Evolutionary conservation across 1,140 invertebrate species (phyloP).

Genomic region (Phymastichus coffea): DNA sequence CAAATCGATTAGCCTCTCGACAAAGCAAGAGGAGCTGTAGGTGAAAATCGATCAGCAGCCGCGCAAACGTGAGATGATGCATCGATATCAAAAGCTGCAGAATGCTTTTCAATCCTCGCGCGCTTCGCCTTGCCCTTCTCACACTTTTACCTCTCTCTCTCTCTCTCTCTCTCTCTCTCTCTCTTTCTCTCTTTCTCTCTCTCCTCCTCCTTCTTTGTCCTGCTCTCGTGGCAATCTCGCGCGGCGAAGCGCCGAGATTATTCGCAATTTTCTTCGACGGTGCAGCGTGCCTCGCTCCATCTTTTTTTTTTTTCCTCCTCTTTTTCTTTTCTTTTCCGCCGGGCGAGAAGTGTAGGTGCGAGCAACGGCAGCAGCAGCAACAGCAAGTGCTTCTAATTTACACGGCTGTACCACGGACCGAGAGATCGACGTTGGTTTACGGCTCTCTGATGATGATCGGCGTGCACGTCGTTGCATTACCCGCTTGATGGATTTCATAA

Average conservation of each 20-base stretch:
- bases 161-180: conserved; percentile 24
- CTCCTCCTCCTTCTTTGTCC: conserved; percentile 17
- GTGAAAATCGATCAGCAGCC: conserved; percentile 55
- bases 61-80: conserved; percentile 55
- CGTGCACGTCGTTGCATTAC: no score
- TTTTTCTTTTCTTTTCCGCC: no score
- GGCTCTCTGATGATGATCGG: no score
- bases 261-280: conserved; percentile 53
- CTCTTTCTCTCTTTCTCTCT: conserved; percentile 30
- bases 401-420: conserved; percentile 3
- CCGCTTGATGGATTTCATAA: no score
- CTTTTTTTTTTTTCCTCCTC: not conserved
- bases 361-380: no score
- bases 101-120: no score
- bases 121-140: conserved; percentile 40
- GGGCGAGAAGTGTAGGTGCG: no score
- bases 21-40: conserved; percentile 49
- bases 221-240: conserved; percentile 40
- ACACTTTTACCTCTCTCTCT: conserved; percentile 2
- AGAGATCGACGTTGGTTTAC: conserved; percentile 17
- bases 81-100: conserved; percentile 56
- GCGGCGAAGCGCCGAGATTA: conserved; percentile 49
- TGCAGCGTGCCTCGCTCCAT: not conserved
- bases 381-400: conserved; percentile 14
- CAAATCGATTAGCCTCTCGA: conserved; percentile 35